phyloP scores from a whole-genome alignment of 2,888 invertebrate genomes.

The Aphidoletes aphidimyza region DNA sequence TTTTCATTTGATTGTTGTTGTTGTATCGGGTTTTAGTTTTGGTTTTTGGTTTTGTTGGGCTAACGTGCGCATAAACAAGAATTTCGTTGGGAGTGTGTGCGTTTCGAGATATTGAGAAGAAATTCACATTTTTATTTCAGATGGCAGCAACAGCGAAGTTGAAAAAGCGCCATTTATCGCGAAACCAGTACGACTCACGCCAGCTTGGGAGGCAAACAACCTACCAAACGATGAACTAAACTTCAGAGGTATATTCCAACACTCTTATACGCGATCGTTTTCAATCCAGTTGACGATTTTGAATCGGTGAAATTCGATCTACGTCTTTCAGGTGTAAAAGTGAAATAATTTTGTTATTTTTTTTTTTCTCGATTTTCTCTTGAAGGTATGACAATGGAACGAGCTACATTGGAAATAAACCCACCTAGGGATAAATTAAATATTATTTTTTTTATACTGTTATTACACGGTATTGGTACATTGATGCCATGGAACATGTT shows the following conservation, averaged over 20 bases:
- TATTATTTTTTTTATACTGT: slow-evolving; percentile 86
- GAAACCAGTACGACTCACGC: slow-evolving; percentile 83
- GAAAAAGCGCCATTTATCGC: slow-evolving; percentile 74
- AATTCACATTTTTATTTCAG: slow-evolving; percentile 40
- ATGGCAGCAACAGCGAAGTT: slow-evolving; percentile 63
- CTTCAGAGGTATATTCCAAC: slow-evolving; percentile 76
- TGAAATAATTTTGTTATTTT: neutral
- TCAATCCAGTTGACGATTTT: neutral
- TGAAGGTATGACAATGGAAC: slow-evolving; percentile 73
- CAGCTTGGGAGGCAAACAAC: slow-evolving; percentile 88
- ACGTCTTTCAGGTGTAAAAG: neutral
- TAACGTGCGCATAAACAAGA: slow-evolving; percentile 7
- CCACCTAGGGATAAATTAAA: slow-evolving; percentile 82
- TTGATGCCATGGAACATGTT: slow-evolving; percentile 99
- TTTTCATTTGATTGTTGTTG: no score
- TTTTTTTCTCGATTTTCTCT: slow-evolving; percentile 47
- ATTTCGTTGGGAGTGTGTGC: neutral
- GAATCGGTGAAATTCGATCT: neutral
- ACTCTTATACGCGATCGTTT: neutral
- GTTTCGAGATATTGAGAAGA: neutral
- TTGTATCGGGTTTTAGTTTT: slow-evolving; percentile 8
- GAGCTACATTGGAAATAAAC: slow-evolving; percentile 76
- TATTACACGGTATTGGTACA: slow-evolving; percentile 94
- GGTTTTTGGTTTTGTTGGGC: neutral
- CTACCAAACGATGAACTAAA: slow-evolving; percentile 86